Conservation (phyloP, 2,113 vertebrate species). For the Abramis brama region DNA sequence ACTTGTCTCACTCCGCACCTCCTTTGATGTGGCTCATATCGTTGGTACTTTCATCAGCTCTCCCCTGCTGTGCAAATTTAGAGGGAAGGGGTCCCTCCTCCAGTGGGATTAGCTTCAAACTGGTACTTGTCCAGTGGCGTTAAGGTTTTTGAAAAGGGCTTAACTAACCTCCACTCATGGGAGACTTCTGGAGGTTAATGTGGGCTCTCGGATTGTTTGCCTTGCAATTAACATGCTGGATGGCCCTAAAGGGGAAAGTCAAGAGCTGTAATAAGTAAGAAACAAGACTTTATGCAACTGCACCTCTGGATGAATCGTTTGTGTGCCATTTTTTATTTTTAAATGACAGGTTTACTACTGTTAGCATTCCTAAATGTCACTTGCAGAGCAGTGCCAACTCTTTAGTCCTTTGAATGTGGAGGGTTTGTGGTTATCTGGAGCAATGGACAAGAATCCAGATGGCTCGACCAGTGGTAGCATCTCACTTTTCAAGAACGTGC, state of each 20-base stretch:
- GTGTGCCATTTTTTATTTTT: not conserved
- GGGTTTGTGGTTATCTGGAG: not conserved
- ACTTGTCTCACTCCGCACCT: conserved; percentile 67
- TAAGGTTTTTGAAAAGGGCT: conserved; percentile 63
- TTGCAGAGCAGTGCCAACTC: not conserved
- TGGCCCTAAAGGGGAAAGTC: conserved; percentile 65
- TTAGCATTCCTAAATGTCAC: not conserved
- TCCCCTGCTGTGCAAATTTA: conserved; percentile 68
- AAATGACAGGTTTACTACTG: not conserved
- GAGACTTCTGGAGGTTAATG: conserved; percentile 60
- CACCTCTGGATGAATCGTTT: not conserved
- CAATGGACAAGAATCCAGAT: not conserved
- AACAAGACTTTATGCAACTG: conserved; percentile 23
- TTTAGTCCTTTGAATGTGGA: not conserved
- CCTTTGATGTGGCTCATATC: conserved; percentile 73
- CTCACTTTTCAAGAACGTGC: not conserved
- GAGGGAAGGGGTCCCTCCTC: conserved; percentile 68
- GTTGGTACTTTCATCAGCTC: conserved; percentile 70
- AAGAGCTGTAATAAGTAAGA: conserved; percentile 56
- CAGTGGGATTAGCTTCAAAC: conserved; percentile 74
- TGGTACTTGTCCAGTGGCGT: conserved; percentile 74
- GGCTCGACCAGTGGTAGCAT: not conserved
- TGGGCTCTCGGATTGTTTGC: conserved; percentile 69
- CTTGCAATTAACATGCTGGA: conserved; percentile 66
- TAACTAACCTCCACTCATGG: conserved; percentile 65